Conservation (phyloP, 2,113 vertebrate species). For the Prolemur simus region DNA sequence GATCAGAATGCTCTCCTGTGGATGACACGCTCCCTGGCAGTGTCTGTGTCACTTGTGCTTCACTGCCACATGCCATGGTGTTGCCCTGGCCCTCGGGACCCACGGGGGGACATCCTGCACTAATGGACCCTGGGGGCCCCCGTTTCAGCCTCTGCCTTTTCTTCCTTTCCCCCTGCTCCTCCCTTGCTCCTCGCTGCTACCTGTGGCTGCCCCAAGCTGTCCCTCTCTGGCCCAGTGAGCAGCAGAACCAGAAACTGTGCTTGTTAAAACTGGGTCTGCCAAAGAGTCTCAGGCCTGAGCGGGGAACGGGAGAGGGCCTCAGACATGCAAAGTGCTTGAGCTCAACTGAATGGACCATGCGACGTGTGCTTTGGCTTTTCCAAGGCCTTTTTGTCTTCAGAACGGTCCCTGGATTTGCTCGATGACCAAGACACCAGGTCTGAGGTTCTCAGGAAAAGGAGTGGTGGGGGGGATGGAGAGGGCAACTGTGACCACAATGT, state of each 20-base stretch:
- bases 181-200: neutral
- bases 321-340: neutral
- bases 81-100: too few relatives aligned
- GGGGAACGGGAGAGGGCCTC: neutral
- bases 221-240: neutral
- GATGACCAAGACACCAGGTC: neutral
- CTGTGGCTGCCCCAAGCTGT: neutral
- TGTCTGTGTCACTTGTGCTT: neutral
- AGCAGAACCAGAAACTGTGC: neutral
- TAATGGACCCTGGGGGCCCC: neutral
- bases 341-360: fast-evolving
- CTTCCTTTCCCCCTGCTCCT: neutral
- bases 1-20: neutral
- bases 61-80: neutral
- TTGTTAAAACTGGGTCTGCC: neutral
- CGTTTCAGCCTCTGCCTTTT: neutral
- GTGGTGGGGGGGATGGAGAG: neutral
- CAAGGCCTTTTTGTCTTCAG: neutral
- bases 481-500: neutral
- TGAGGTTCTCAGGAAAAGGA: neutral
- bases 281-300: fast-evolving
- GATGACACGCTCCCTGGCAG: fast-evolving
- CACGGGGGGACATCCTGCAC: fast-evolving
- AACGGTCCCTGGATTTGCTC: too few relatives aligned
- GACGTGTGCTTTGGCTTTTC: neutral